Percentiles rank a stretch among this genome's conserved stretches.
These are phyloP conservation scores for Prionchulus punctatus DNA, from an alignment of 2,888 invertebrate species.

Conservation along the genomic window DNA sequence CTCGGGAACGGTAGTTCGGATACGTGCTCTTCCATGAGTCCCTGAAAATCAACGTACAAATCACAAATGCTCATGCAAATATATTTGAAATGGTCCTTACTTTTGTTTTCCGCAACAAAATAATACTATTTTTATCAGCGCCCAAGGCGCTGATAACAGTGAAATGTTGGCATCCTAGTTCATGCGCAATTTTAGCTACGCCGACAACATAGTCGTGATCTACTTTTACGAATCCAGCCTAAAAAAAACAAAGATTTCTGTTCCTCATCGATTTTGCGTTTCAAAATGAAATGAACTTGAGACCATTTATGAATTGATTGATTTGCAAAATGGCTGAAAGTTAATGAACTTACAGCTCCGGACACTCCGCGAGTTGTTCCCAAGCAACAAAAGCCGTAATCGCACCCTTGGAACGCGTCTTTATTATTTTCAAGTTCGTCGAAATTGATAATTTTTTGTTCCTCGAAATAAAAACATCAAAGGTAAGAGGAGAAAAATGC, in stretches of 20 bases:
- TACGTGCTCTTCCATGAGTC: not conserved
- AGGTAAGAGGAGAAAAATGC: no score
- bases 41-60: not conserved
- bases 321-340: no score
- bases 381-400: slow-evolving; percentile 40
- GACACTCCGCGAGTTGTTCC: slow-evolving; percentile 40
- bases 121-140: not conserved
- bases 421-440: slow-evolving; percentile 38
- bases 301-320: no score
- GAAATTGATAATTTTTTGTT: slow-evolving; percentile 39
- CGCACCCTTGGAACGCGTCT: slow-evolving; percentile 35
- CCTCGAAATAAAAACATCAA: no score
- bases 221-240: no score
- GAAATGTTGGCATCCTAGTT: not conserved
- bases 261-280: no score
- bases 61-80: not conserved
- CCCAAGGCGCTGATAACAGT: not conserved
- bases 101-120: no score
- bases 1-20: not conserved
- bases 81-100: no score
- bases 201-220: not conserved
- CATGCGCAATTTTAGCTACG: not conserved
- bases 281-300: no score
- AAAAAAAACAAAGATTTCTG: no score
- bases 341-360: slow-evolving; percentile 39